These are phyloP conservation scores for Holocentrus rufus DNA, from an alignment of 2,797 vertebrate genomes.

Conservation along the genomic window DNA sequence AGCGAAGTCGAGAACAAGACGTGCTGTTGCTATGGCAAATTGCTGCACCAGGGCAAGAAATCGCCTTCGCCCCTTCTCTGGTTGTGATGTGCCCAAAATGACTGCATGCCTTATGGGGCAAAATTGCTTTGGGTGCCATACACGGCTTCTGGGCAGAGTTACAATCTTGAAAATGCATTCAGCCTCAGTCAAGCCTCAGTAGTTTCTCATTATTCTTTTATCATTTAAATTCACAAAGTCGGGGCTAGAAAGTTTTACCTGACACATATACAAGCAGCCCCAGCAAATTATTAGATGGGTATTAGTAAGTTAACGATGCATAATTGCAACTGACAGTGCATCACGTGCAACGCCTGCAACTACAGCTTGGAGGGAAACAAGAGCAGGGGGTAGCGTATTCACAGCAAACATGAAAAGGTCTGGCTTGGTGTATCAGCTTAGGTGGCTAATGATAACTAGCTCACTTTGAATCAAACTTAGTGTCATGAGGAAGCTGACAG, in stretches of 20 bases:
- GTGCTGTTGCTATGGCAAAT: too few relatives aligned
- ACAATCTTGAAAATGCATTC: neutral
- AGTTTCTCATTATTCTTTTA: neutral
- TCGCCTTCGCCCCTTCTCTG: too few relatives aligned
- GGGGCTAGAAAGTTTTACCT: neutral
- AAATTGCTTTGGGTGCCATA: neutral
- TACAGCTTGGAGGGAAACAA: too few relatives aligned
- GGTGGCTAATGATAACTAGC: too few relatives aligned
- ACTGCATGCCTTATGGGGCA: neutral
- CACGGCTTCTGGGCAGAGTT: neutral
- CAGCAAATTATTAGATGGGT: conserved; percentile 2
- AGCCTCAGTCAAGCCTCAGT: conserved; percentile 1
- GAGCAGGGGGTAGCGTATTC: too few relatives aligned
- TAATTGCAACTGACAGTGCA: neutral
- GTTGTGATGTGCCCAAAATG: neutral
- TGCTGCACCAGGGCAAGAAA: too few relatives aligned
- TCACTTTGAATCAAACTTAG: too few relatives aligned
- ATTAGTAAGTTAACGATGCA: neutral
- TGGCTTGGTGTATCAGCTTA: too few relatives aligned
- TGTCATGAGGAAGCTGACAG: too few relatives aligned
- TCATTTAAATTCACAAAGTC: neutral
- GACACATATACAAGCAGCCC: neutral
- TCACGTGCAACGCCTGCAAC: neutral
- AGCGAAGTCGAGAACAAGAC: conserved; percentile 10
- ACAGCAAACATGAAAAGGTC: too few relatives aligned